Evolutionary conservation across 2,888 invertebrate species (phyloP).

Genomic region (Macaria notata): DNA sequence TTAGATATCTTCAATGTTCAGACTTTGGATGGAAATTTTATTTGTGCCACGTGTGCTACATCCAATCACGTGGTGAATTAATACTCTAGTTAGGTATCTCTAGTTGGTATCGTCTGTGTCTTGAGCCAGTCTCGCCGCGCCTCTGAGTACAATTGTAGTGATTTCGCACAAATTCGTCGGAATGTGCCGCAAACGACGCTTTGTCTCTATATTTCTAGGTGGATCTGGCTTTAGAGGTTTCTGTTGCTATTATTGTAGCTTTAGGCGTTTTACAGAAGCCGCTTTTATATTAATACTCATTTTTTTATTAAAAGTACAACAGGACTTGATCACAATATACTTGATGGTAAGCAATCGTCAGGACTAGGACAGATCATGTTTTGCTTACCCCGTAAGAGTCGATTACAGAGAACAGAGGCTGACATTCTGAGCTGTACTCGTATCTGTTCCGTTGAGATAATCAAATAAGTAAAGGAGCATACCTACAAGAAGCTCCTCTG

Average conservation of each 20-base stretch:
- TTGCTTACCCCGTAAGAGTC: no score
- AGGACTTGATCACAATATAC: no score
- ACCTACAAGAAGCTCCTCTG: not conserved
- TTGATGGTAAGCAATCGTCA: no score
- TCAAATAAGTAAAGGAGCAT: not conserved
- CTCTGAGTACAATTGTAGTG: constrained; percentile 20
- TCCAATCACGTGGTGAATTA: no score
- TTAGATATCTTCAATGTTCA: no score
- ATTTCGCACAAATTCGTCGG: constrained; percentile 13
- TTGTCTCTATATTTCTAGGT: not conserved
- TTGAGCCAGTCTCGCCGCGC: not conserved
- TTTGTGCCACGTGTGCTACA: no score
- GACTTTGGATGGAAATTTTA: no score
- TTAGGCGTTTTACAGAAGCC: no score
- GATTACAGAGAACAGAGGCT: not conserved
- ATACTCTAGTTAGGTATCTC: not conserved
- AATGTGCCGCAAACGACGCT: constrained; percentile 16
- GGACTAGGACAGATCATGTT: no score
- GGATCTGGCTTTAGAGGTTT: not conserved
- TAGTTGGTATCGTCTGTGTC: not conserved
- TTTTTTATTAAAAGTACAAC: no score
- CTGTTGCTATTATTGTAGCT: not conserved
- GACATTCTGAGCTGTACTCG: not conserved
- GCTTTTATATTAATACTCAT: no score
- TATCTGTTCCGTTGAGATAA: not conserved